Conservation (phyloP, 2,113 vertebrate genomes). For the Oostethus manadensis region DNA sequence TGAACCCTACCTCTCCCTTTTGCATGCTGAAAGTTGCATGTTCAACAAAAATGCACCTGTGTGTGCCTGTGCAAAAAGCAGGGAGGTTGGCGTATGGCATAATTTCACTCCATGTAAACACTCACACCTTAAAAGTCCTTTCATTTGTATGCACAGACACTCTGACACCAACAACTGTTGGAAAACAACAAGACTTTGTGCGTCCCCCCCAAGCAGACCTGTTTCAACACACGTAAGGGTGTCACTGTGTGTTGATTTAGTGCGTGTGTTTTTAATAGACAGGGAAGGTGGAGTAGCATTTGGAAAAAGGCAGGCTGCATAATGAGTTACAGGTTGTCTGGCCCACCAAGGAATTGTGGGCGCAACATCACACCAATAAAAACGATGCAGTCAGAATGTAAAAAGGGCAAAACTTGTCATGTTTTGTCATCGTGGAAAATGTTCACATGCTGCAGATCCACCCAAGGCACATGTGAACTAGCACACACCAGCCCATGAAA, state of each 20-base stretch:
- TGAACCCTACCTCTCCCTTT: not conserved
- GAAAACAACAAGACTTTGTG: constrained; percentile 11
- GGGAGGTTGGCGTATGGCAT: constrained; percentile 11
- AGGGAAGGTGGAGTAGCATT: constrained; percentile 25
- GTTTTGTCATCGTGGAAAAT: constrained; percentile 53
- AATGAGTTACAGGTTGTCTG: constrained; percentile 44
- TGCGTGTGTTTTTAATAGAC: constrained; percentile 18
- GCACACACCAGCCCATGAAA: not conserved
- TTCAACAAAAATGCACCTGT: constrained; percentile 26
- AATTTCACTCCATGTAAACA: constrained; percentile 43
- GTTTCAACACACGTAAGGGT: constrained; percentile 4
- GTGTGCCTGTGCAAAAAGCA: constrained; percentile 1
- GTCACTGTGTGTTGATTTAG: constrained; percentile 18
- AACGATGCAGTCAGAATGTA: constrained; percentile 6
- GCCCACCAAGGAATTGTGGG: constrained; percentile 29
- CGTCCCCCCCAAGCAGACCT: constrained; percentile 6
- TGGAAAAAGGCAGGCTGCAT: constrained; percentile 30
- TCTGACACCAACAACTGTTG: constrained; percentile 5
- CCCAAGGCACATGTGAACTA: constrained; percentile 14
- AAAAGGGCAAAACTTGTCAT: constrained; percentile 20
- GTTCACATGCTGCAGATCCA: constrained; percentile 26
- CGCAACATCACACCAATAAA: constrained; percentile 7
- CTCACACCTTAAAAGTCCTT: constrained; percentile 29
- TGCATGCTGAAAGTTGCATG: not conserved
- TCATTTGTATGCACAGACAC: not conserved